Evolutionary conservation across 2,797 vertebrate species (phyloP).

Genomic region (Gorsachius magnificus): DNA sequence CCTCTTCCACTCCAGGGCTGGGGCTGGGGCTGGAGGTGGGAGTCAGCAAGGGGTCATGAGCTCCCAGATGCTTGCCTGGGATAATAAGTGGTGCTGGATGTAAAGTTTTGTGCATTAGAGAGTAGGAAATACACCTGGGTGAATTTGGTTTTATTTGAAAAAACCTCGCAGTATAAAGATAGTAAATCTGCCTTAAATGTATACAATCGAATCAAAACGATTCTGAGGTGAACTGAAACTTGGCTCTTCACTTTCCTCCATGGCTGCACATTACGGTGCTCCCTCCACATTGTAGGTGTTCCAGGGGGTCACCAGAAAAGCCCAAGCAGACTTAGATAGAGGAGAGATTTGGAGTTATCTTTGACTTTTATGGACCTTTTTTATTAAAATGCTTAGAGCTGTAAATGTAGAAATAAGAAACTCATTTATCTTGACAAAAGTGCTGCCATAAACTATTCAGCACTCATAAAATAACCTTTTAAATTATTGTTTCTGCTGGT

Average conservation of each 20-base stretch:
- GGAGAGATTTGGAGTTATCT: conserved; percentile 49
- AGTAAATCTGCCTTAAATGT: neutral
- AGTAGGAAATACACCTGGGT: neutral
- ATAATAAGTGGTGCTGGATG: neutral
- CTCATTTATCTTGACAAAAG: conserved; percentile 64
- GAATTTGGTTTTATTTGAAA: neutral
- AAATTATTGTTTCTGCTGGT: conserved; percentile 62
- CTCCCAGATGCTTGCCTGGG: neutral
- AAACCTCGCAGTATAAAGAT: neutral
- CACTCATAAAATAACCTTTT: conserved; percentile 55
- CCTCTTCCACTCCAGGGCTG: neutral
- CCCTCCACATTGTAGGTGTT: neutral
- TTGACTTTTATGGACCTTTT: conserved; percentile 64
- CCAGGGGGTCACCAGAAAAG: neutral
- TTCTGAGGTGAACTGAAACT: neutral
- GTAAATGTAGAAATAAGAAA: conserved; percentile 63
- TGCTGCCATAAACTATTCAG: conserved; percentile 35
- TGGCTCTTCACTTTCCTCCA: neutral
- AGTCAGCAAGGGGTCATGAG: neutral
- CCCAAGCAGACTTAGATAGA: neutral
- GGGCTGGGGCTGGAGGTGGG: neutral
- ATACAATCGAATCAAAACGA: neutral
- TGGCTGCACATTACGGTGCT: neutral
- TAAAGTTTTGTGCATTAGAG: neutral
- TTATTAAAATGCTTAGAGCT: conserved; percentile 66